A percentile compares a stretch with the other conserved stretches of the same genome.
These are phyloP conservation scores for Gambelia wislizenii DNA, from an alignment of 2,797 vertebrate genomes.

Conservation along the genomic window DNA sequence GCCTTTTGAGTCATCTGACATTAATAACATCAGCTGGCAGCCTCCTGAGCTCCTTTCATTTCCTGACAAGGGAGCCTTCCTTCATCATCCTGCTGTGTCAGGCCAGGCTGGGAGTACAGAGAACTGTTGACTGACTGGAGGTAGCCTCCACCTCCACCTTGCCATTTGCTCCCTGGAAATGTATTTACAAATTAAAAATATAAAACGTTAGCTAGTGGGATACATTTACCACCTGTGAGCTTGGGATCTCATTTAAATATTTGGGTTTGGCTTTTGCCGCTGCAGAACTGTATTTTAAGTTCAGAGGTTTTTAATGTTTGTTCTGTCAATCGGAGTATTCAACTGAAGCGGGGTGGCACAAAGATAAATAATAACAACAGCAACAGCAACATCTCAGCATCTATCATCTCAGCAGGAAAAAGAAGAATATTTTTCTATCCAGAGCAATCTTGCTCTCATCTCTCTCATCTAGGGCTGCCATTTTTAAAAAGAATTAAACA, in stretches of 20 bases:
- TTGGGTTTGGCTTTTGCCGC: neutral
- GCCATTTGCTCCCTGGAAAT: neutral
- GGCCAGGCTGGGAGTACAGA: neutral
- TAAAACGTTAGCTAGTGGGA: neutral
- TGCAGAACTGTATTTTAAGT: neutral
- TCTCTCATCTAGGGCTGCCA: neutral
- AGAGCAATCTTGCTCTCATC: neutral
- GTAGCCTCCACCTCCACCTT: neutral
- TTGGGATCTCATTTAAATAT: neutral
- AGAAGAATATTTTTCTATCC: neutral
- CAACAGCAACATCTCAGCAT: no score
- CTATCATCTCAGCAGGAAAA: neutral
- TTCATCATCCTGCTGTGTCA: neutral
- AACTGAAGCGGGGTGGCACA: neutral
- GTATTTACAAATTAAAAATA: neutral
- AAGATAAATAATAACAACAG: neutral
- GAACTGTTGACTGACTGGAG: neutral
- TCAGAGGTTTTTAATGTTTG: neutral
- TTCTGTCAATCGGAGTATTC: neutral
- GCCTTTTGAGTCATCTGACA: neutral
- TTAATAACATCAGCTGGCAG: constrained; percentile 15
- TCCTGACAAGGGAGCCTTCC: neutral
- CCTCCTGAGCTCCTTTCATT: neutral
- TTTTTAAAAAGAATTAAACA: no score
- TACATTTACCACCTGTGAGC: neutral